Conservation (phyloP, 2,797 vertebrate species). For the Gallinago nigripennis region DNA sequence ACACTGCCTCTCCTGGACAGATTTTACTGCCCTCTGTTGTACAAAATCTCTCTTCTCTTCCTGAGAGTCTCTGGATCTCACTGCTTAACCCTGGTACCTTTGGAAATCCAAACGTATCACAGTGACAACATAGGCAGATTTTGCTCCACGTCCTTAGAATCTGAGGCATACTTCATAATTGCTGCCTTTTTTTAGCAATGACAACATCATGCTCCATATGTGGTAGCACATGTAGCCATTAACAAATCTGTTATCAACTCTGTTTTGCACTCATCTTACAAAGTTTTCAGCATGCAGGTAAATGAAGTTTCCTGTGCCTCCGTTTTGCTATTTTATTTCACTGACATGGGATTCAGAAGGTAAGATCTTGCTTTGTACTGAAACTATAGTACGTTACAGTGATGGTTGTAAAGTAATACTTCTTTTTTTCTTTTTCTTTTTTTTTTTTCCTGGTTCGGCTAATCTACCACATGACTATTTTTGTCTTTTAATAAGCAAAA, state of each 20-base stretch:
- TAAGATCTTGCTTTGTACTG: neutral
- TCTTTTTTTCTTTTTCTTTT: neutral
- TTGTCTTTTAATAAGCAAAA: neutral
- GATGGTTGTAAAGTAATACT: neutral
- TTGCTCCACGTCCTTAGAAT: neutral
- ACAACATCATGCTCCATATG: accelerated
- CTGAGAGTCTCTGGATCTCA: neutral
- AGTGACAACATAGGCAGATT: neutral
- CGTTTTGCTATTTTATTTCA: neutral
- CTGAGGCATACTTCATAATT: neutral
- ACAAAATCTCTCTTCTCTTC: neutral
- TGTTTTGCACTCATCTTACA: neutral
- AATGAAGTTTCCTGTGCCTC: accelerated
- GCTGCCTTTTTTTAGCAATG: neutral
- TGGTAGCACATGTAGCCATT: neutral
- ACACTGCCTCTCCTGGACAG: neutral
- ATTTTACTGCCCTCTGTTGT: neutral
- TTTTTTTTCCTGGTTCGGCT: neutral
- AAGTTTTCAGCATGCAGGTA: neutral
- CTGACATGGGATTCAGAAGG: neutral
- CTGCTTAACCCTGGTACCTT: neutral
- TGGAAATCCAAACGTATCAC: neutral
- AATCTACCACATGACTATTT: neutral
- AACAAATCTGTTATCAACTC: neutral
- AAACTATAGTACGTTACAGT: neutral